These are phyloP conservation scores for Atrina japonica DNA, from an alignment of 2,888 invertebrate species.

Conservation along the genomic window DNA sequence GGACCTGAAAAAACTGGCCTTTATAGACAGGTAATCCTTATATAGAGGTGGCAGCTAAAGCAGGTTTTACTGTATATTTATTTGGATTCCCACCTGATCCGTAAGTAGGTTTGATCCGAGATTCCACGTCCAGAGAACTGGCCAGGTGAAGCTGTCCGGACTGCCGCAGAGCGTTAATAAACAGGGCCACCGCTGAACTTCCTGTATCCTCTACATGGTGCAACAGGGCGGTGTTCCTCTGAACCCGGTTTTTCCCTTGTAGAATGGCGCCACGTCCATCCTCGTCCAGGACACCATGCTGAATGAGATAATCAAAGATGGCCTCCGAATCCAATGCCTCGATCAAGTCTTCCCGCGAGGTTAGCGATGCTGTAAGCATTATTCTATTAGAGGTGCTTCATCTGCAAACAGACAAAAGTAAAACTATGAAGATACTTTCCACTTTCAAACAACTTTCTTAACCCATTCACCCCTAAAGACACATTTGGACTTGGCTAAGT, in stretches of 20 bases:
- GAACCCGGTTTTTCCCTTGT: constrained; percentile 60
- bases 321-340: constrained; percentile 76
- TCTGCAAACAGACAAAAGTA: no score
- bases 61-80: no score
- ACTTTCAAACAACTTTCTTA: no score
- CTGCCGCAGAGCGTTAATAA: constrained; percentile 78
- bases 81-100: constrained; percentile 66
- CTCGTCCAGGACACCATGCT: constrained; percentile 74
- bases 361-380: constrained; percentile 37
- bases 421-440: no score
- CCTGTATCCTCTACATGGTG: constrained; percentile 73
- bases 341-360: constrained; percentile 68
- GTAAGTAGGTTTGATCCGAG: constrained; percentile 72
- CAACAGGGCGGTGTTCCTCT: constrained; percentile 73
- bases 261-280: constrained; percentile 61
- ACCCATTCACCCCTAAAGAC: no score
- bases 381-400: no score
- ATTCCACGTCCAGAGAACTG: constrained; percentile 73
- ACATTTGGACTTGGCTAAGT: no score
- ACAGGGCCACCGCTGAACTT: constrained; percentile 71
- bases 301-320: constrained; percentile 77
- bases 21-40: no score
- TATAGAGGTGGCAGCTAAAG: no score
- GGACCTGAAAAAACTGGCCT: no score
- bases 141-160: constrained; percentile 78